A percentile compares a stretch with the other conserved stretches of the same genome.
phyloP scores from a whole-genome alignment of 2,888 invertebrate species.

The Leptodirus hochenwartii region DNA sequence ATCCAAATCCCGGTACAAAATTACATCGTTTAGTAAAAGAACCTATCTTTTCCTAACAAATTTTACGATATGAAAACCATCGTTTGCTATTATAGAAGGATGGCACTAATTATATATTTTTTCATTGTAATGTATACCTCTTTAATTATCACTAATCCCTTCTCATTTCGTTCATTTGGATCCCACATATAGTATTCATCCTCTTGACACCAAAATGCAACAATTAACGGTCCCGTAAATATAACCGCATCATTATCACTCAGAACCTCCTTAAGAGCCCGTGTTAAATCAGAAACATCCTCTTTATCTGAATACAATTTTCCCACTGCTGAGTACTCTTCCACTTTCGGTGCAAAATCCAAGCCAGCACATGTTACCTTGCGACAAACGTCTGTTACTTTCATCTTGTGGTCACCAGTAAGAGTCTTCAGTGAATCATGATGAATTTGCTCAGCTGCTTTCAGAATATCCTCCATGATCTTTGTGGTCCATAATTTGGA shows the following conservation, averaged over 20 bases:
- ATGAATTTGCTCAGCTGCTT: constrained; percentile 23
- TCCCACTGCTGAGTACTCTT: constrained; percentile 23
- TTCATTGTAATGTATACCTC: too few relatives aligned
- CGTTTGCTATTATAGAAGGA: too few relatives aligned
- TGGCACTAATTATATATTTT: too few relatives aligned
- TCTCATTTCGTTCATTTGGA: constrained; percentile 25
- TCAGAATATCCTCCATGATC: constrained; percentile 23
- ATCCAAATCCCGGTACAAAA: constrained; percentile 21
- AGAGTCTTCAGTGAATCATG: constrained; percentile 17
- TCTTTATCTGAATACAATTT: constrained; percentile 19
- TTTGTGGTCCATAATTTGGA: constrained; percentile 24
- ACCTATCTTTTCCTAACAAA: too few relatives aligned
- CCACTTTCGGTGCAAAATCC: constrained; percentile 18
- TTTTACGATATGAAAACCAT: too few relatives aligned
- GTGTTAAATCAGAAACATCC: constrained; percentile 21
- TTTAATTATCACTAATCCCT: constrained; percentile 16
- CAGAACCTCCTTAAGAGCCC: constrained; percentile 23
- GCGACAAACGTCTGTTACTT: constrained; percentile 12
- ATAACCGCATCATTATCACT: constrained; percentile 22
- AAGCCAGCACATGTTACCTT: constrained; percentile 18
- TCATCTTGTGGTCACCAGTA: constrained; percentile 11
- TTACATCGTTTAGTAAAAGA: constrained; percentile 16
- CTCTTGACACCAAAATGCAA: constrained; percentile 28
- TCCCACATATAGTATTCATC: constrained; percentile 27
- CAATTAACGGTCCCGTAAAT: constrained; percentile 23